Evolutionary conservation across 2,113 vertebrate genomes (phyloP).

Genomic region (Nerophis lumbriciformis): DNA sequence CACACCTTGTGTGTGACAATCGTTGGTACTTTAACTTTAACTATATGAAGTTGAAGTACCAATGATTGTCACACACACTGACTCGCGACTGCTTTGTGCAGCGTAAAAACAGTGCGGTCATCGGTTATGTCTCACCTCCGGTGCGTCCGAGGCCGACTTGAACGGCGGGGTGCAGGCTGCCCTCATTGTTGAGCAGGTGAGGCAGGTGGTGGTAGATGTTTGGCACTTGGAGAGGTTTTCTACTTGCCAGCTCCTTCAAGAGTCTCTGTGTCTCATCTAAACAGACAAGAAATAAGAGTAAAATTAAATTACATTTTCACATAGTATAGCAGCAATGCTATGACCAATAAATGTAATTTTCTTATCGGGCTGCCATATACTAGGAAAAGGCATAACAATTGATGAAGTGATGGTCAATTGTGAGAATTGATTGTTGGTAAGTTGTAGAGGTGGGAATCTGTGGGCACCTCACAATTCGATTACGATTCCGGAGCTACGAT

Average conservation of each 20-base stretch:
- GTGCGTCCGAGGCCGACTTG: conserved; percentile 88
- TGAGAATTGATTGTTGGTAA: too few species aligned
- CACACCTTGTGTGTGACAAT: too few species aligned
- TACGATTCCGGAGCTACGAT: too few species aligned
- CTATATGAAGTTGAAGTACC: too few species aligned
- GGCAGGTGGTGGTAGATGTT: conserved; percentile 98
- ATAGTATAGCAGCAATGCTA: background rate
- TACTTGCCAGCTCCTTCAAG: conserved; percentile 87
- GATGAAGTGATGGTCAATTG: too few species aligned
- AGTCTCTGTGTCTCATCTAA: conserved; percentile 94
- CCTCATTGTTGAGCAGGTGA: conserved; percentile 95
- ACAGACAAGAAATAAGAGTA: conserved; percentile 3
- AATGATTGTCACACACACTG: too few species aligned
- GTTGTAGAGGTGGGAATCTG: too few species aligned
- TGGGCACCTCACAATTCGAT: too few species aligned
- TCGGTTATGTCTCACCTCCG: conserved; percentile 77
- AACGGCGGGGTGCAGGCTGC: conserved; percentile 92
- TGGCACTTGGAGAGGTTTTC: conserved; percentile 94
- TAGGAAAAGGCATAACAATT: too few species aligned
- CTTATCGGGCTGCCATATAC: too few species aligned
- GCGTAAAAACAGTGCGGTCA: background rate
- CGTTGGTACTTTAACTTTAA: too few species aligned
- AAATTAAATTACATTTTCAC: background rate
- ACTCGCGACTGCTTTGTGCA: background rate
- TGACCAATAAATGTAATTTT: background rate